Conservation (phyloP, 2,113 vertebrate species). For the Vimba vimba region DNA sequence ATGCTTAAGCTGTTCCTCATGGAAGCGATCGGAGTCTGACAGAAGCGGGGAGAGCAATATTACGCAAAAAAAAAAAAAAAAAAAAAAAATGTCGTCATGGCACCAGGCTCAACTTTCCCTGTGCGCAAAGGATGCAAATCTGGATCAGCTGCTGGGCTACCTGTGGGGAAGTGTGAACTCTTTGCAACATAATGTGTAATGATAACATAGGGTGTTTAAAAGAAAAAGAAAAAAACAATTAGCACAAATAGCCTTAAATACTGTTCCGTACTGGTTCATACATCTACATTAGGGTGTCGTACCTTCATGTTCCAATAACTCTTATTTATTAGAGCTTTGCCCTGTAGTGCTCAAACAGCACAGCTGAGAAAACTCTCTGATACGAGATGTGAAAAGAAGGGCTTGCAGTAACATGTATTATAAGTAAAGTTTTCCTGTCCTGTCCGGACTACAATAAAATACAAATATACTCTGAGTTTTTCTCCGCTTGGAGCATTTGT, state of each 20-base stretch:
- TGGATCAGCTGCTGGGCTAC: background rate
- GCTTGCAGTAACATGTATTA: background rate
- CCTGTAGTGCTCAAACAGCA: background rate
- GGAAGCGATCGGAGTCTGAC: background rate
- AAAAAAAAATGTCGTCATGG: slow-evolving; percentile 19
- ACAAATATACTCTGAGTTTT: background rate
- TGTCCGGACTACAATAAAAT: background rate
- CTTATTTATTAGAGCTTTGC: background rate
- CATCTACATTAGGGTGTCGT: background rate
- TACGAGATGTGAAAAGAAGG: background rate
- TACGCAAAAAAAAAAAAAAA: background rate
- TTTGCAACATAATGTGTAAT: background rate
- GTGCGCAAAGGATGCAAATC: slow-evolving; percentile 7
- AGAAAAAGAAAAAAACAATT: background rate
- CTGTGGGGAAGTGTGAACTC: background rate
- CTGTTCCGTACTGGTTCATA: background rate
- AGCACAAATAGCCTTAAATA: background rate
- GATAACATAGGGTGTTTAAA: background rate
- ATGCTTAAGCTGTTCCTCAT: slow-evolving; percentile 48
- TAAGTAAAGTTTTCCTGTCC: background rate
- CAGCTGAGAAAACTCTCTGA: background rate
- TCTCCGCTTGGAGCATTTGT: background rate
- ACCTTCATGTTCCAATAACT: background rate
- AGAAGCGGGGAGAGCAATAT: slow-evolving; percentile 12
- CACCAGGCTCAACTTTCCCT: background rate